phyloP scores from a whole-genome alignment of 2,888 invertebrate species.

The Eumacrocentrus americanus region DNA sequence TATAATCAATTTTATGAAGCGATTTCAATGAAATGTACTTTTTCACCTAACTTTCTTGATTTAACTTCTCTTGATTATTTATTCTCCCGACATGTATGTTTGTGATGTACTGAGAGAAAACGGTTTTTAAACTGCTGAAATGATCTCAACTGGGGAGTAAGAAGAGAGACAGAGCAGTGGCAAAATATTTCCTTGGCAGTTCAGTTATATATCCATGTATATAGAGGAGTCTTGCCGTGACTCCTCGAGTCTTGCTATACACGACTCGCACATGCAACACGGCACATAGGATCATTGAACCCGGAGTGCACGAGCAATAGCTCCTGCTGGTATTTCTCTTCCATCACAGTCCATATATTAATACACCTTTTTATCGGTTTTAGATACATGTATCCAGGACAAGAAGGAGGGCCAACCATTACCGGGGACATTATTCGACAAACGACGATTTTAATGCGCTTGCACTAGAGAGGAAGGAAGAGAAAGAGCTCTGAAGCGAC shows the following conservation, averaged over 20 bases:
- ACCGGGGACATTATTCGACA: background rate
- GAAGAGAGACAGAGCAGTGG: background rate
- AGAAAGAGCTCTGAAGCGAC: too few relatives aligned
- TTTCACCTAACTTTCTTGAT: too few relatives aligned
- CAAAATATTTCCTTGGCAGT: slow-evolving; percentile 1
- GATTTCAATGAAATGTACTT: too few relatives aligned
- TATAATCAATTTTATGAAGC: too few relatives aligned
- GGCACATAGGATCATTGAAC: slow-evolving; percentile 19
- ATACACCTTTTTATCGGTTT: slow-evolving; percentile 8
- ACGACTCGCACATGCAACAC: slow-evolving; percentile 24
- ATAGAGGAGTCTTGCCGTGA: slow-evolving; percentile 11
- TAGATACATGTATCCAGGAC: too few relatives aligned
- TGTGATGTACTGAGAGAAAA: too few relatives aligned
- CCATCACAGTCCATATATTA: slow-evolving; percentile 1
- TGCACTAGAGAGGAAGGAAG: background rate
- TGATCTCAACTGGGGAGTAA: background rate
- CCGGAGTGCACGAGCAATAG: slow-evolving; percentile 10
- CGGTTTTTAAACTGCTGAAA: too few relatives aligned
- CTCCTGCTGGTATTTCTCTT: slow-evolving; percentile 1
- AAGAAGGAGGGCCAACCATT: too few relatives aligned
- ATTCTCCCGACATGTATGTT: too few relatives aligned
- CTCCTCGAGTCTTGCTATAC: background rate
- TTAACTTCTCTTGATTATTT: too few relatives aligned
- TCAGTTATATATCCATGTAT: background rate
- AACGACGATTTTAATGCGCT: background rate